These are phyloP conservation scores for Cardiocondyla obscurior DNA, from an alignment of 1,140 invertebrate species.

Conservation along the genomic window DNA sequence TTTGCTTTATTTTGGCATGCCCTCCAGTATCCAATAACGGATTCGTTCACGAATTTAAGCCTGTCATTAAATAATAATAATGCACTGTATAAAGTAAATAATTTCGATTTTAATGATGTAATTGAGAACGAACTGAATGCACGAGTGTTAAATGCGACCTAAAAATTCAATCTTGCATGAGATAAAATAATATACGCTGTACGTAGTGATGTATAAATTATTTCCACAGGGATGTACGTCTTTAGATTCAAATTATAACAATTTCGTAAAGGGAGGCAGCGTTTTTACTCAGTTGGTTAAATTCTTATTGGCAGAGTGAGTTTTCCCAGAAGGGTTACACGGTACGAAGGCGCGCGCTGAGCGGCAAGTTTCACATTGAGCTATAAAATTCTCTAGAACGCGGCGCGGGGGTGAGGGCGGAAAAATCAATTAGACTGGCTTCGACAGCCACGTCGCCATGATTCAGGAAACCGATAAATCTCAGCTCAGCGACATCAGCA, in stretches of 20 bases:
- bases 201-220: neutral
- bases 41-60: neutral
- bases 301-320: slow-evolving; percentile 54
- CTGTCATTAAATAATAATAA: neutral
- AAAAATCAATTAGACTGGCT: slow-evolving; percentile 75
- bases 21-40: neutral
- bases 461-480: slow-evolving; percentile 75
- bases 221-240: neutral
- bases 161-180: neutral
- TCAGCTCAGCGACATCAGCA: slow-evolving; percentile 66
- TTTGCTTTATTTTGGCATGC: neutral
- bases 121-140: neutral
- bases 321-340: slow-evolving; percentile 57
- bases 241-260: neutral
- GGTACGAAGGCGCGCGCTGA: slow-evolving; percentile 41
- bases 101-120: neutral
- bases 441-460: slow-evolving; percentile 73
- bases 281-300: slow-evolving; percentile 53
- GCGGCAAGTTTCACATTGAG: slow-evolving; percentile 61
- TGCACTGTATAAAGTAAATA: neutral
- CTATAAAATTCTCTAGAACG: slow-evolving; percentile 70
- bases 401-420: slow-evolving; percentile 46
- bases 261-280: slow-evolving; percentile 4
- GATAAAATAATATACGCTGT: neutral
- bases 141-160: neutral